Evolutionary conservation across 2,113 vertebrate species (phyloP), one percentile per base, ranked within the genome.

Genomic region (Montifringilla adamsi): DNA sequence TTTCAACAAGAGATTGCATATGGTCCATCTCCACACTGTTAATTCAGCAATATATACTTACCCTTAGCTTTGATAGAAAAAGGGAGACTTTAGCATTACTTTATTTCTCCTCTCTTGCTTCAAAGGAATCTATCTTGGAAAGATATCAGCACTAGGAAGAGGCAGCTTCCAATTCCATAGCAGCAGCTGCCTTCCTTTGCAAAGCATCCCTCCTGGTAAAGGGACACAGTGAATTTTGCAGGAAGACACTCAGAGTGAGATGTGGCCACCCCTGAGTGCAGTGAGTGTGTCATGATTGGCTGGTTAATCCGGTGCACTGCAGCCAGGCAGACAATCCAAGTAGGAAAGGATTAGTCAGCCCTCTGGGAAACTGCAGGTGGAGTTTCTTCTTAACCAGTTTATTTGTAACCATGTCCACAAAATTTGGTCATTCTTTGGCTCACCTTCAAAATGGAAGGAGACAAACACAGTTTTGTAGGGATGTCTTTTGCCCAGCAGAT

Each of bases 321-420:
- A 74, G 55, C 85, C 90, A 19, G 20, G 47, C 90, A 88, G 84
- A 52, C 79, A 85, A 5, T 64, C 16, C 3, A 80, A 75, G 59
- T 11, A 88, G 87, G 92, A 88, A 90, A 85, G 55, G 39, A 90
- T 90, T 91, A 94, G 75, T 96, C 96, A 93, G 83, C 59, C 85
- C 52, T n/a, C 85, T 84, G 90, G 73, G 75, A 91, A 90, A 68
- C 59, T 88, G 87, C 94, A 96, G 93, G 87, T 95, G 75, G 59
- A 90, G 64, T 68, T 91, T 84, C 85, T 94, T 92, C 89, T 78
- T 72, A 92, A 86, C 64, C 55, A 16, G 47, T 80, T 85, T 89
- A 20, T 94, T 97, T 93, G 76, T 70, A 93, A 52, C 30, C 19
- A 3, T 8, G 43, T 74, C 76, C 52, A 67, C 31, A 55, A n/a